These are phyloP conservation scores for Cyanoliseus patagonus DNA, from an alignment of 2,113 vertebrate genomes.

Conservation along the genomic window DNA sequence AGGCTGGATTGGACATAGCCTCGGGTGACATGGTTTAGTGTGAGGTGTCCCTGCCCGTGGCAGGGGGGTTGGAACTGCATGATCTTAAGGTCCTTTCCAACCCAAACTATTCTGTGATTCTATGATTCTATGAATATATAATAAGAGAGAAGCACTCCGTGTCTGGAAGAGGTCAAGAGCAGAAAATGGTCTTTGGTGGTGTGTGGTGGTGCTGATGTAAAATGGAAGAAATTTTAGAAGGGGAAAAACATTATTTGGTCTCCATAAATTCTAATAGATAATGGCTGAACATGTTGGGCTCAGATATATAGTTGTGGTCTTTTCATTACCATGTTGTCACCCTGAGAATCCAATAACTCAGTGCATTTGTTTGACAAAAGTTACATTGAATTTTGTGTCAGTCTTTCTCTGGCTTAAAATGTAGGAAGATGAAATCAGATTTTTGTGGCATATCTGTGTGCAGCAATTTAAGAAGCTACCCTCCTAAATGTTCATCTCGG, in stretches of 20 bases:
- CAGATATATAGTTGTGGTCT: background rate
- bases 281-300: background rate
- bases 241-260: background rate
- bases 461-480: background rate
- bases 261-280: background rate
- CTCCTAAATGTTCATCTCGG: background rate
- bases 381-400: background rate
- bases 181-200: background rate
- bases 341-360: background rate
- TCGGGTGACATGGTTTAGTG: too few species aligned
- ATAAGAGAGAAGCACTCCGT: background rate
- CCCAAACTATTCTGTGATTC: too few species aligned
- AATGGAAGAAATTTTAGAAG: background rate
- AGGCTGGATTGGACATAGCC: too few species aligned
- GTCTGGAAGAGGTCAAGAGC: background rate
- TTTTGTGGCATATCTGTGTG: background rate
- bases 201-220: background rate
- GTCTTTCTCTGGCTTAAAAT: background rate
- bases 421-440: background rate
- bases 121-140: background rate
- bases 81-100: too few species aligned
- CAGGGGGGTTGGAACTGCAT: too few species aligned
- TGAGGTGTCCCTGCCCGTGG: too few species aligned
- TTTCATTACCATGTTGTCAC: background rate
- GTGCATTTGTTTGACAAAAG: background rate